These are phyloP conservation scores for Oreotragus oreotragus DNA, from an alignment of 2,113 vertebrate species.

Conservation along the genomic window DNA sequence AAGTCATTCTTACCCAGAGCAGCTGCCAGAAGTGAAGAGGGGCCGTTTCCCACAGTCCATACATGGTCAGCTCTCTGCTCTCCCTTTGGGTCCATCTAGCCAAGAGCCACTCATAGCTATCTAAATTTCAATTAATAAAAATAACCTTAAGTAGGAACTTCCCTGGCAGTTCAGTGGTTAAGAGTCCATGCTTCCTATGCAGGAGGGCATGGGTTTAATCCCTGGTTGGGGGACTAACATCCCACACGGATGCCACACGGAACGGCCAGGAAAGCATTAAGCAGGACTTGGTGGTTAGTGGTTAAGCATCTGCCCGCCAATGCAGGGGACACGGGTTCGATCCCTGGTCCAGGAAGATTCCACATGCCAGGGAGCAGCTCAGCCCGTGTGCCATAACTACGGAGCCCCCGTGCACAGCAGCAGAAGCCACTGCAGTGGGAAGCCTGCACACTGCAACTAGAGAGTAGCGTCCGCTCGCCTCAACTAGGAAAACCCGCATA, in stretches of 20 bases:
- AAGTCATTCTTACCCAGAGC: neutral
- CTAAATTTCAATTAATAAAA: neutral
- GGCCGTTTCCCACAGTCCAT: neutral
- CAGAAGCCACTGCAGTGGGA: neutral
- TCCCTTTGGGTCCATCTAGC: neutral
- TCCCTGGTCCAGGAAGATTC: neutral
- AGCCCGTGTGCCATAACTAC: neutral
- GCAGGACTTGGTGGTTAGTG: neutral
- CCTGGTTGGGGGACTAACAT: neutral
- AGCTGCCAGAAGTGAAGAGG: neutral
- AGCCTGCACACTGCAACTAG: neutral
- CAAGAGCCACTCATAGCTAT: neutral
- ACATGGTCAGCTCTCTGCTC: neutral
- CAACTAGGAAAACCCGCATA: fast-evolving
- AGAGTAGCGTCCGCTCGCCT: neutral
- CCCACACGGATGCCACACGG: neutral
- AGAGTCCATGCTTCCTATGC: neutral
- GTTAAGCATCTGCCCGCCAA: neutral
- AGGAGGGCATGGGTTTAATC: neutral
- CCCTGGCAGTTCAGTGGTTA: neutral
- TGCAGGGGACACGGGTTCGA: neutral
- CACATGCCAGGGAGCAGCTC: neutral
- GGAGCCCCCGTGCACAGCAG: neutral
- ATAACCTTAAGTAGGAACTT: neutral
- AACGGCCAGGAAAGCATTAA: neutral